phyloP scores from a whole-genome alignment of 2,888 invertebrate genomes.

The Conops quadrifasciatus region DNA sequence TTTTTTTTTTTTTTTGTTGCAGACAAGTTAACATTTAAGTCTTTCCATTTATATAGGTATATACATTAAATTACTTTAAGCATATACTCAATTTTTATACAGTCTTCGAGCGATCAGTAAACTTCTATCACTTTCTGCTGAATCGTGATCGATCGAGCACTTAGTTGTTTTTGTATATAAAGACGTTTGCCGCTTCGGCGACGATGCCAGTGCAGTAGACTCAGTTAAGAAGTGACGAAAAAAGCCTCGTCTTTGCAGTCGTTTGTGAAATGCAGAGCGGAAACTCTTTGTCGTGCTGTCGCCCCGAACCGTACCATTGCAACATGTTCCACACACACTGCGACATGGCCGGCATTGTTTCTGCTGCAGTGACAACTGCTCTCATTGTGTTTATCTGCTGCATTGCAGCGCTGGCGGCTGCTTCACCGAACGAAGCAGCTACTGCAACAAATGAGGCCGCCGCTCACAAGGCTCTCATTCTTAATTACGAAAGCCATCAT shows the following conservation, averaged over 20 bases:
- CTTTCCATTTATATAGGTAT: conserved; percentile 3
- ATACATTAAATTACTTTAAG: neutral
- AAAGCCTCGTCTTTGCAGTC: conserved; percentile 24
- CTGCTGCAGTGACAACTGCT: neutral
- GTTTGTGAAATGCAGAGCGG: conserved; percentile 16
- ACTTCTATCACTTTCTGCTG: conserved; percentile 37
- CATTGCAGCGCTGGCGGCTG: conserved; percentile 35
- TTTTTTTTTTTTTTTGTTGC: conserved; percentile 1
- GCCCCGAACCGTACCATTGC: neutral
- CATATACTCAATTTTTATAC: conserved; percentile 19
- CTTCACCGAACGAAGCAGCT: conserved; percentile 44
- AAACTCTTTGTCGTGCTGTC: conserved; percentile 25
- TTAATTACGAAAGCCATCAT: conserved; percentile 70
- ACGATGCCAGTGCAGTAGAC: conserved; percentile 39
- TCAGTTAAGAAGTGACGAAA: conserved; percentile 35
- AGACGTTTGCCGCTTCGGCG: conserved; percentile 41
- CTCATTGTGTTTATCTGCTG: neutral
- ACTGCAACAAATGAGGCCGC: conserved; percentile 56
- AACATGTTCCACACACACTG: too few species aligned
- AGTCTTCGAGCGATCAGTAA: conserved; percentile 38
- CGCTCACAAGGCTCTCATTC: conserved; percentile 68
- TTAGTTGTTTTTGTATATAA: conserved; percentile 44
- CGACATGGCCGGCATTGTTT: neutral
- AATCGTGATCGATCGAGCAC: conserved; percentile 21
- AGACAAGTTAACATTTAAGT: neutral